A percentile compares a stretch with the other conserved stretches of the same genome.
phyloP scores from a whole-genome alignment of 23 tunicate genomes.

The Clavelina lepadiformis region DNA sequence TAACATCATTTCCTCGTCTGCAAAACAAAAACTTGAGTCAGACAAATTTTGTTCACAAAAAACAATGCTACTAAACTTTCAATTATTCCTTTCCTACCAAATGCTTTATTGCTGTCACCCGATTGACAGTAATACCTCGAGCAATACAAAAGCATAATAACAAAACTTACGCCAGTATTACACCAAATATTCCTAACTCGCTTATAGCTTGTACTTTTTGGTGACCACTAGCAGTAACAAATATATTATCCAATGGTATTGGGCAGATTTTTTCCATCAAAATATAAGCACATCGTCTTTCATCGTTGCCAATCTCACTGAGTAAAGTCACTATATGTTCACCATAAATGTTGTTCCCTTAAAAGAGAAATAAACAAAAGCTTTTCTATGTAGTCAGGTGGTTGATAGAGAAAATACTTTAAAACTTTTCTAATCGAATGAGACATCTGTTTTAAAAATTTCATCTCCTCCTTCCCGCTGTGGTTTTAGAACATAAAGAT shows the following conservation, averaged over 20 bases:
- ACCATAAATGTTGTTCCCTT: constrained; percentile 81
- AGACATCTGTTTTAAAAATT: too few species aligned
- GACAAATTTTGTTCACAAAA: too few species aligned
- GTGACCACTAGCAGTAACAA: not conserved
- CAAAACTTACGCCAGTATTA: constrained; percentile 60
- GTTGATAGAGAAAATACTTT: too few species aligned
- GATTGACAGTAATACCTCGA: too few species aligned
- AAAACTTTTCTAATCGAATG: too few species aligned
- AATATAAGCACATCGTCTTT: constrained; percentile 58
- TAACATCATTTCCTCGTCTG: constrained; percentile 40
- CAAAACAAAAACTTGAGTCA: constrained; percentile 56
- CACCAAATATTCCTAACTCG: constrained; percentile 83
- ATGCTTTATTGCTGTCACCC: too few species aligned
- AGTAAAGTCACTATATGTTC: constrained; percentile 34
- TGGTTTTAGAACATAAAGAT: constrained; percentile 73
- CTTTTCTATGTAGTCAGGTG: too few species aligned
- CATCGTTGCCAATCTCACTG: constrained; percentile 37
- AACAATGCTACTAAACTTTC: too few species aligned
- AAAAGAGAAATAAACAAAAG: too few species aligned
- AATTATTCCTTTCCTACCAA: too few species aligned
- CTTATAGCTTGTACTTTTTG: constrained; percentile 35
- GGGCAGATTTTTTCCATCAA: constrained; percentile 73
- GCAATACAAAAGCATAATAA: too few species aligned
- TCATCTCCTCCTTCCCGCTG: constrained; percentile 97
- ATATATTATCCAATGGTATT: constrained; percentile 15